These are phyloP conservation scores for Junonia oenone DNA, from an alignment of 2,888 invertebrate species.

Conservation along the genomic window DNA sequence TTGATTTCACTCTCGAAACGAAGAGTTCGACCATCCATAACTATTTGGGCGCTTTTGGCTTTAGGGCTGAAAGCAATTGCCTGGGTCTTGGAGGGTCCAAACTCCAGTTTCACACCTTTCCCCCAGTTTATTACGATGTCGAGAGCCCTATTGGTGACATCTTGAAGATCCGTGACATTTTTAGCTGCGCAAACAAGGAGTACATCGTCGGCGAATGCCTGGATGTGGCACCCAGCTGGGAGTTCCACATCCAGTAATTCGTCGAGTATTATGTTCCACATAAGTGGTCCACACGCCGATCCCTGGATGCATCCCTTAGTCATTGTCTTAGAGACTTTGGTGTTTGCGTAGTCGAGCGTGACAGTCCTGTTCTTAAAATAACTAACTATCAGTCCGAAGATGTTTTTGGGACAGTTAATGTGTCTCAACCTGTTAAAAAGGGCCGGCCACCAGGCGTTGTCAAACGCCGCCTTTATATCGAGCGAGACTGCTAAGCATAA, in stretches of 20 bases:
- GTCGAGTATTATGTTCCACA: conserved; percentile 35
- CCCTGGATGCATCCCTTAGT: conserved; percentile 35
- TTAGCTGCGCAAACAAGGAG: conserved; percentile 13
- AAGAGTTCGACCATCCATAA: not conserved
- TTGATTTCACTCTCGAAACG: not conserved
- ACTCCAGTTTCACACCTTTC: conserved; percentile 12
- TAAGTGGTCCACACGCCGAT: conserved; percentile 28
- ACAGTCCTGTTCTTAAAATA: conserved; percentile 25
- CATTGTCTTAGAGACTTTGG: conserved; percentile 12
- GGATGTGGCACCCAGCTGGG: conserved; percentile 21
- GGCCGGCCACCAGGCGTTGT: too few relatives aligned
- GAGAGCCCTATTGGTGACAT: not conserved
- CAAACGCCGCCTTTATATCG: too few relatives aligned
- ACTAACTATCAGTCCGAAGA: conserved; percentile 21
- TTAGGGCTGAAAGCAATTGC: conserved; percentile 2
- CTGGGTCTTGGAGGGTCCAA: conserved; percentile 6
- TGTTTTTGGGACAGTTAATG: conserved; percentile 26
- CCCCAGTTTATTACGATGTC: conserved; percentile 12
- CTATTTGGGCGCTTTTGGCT: not conserved
- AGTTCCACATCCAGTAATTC: conserved; percentile 18
- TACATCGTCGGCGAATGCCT: conserved; percentile 27
- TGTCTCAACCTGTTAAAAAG: conserved; percentile 23
- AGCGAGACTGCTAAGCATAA: too few relatives aligned
- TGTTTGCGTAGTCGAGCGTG: conserved; percentile 15
- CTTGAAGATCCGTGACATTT: not conserved